Conservation (phyloP, 1,140 invertebrate species). For the Drosophila miranda region DNA sequence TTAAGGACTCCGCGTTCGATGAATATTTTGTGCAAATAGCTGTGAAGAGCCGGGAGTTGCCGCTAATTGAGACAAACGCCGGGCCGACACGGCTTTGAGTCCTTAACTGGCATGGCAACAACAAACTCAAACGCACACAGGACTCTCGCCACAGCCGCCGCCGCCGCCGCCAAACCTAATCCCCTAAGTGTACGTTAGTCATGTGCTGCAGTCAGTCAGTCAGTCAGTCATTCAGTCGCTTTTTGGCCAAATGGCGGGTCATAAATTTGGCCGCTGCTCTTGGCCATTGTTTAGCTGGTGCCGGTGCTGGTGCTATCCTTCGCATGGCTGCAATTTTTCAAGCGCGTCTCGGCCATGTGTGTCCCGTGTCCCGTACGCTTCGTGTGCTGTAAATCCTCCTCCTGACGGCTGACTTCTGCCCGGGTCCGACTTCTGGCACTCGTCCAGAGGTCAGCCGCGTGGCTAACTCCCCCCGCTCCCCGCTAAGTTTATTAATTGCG, state of each 20-base stretch:
- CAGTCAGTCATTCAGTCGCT: slow-evolving; percentile 10
- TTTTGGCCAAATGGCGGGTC: slow-evolving; percentile 67
- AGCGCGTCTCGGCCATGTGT: slow-evolving; percentile 56
- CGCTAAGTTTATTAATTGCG: slow-evolving; percentile 75
- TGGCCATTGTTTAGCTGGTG: slow-evolving; percentile 54
- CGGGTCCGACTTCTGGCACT: slow-evolving; percentile 10
- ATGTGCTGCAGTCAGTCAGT: slow-evolving; percentile 49
- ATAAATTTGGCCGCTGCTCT: slow-evolving; percentile 60
- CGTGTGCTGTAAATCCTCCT: slow-evolving; percentile 55
- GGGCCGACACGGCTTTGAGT: slow-evolving; percentile 30
- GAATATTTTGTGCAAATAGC: slow-evolving; percentile 69
- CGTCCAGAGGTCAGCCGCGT: slow-evolving; percentile 43
- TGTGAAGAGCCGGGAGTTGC: slow-evolving; percentile 49
- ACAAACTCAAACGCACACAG: not conserved
- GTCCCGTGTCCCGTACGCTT: slow-evolving; percentile 37
- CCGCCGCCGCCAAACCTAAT: slow-evolving; percentile 44
- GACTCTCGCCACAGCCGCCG: not conserved
- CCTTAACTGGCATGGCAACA: slow-evolving; percentile 44
- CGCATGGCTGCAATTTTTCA: slow-evolving; percentile 68
- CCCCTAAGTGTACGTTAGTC: slow-evolving; percentile 77
- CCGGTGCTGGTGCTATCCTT: slow-evolving; percentile 8
- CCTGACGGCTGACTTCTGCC: slow-evolving; percentile 16
- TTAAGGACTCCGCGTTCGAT: slow-evolving; percentile 53
- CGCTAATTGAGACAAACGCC: slow-evolving; percentile 71
- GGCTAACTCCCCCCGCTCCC: not conserved